Percentiles rank a stretch among this genome's conserved stretches.
Evolutionary conservation across 2,113 vertebrate genomes (phyloP).

Genomic region (Dipodomys merriami): DNA sequence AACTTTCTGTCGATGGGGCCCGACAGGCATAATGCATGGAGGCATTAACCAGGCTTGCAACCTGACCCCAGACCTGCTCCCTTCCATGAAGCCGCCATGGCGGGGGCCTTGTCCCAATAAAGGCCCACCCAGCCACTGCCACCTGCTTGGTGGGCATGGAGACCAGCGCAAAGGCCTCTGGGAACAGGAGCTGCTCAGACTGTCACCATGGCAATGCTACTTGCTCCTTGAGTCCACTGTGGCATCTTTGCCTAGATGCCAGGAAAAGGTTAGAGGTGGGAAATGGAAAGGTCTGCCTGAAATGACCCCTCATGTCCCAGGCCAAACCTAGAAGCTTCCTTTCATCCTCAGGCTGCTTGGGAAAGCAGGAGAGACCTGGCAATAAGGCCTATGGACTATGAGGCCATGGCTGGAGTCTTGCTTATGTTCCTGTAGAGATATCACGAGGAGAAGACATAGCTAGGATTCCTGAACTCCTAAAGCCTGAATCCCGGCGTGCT

Average conservation of each 20-base stretch:
- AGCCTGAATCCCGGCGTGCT: no score
- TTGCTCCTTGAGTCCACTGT: background rate
- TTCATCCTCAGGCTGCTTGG: background rate
- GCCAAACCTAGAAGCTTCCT: background rate
- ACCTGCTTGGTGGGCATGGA: background rate
- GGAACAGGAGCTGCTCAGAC: background rate
- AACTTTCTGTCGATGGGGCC: slow-evolving; percentile 81
- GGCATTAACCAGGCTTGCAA: slow-evolving; percentile 93
- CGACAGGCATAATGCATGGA: slow-evolving; percentile 91
- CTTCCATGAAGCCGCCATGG: slow-evolving; percentile 35
- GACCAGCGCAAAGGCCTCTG: background rate
- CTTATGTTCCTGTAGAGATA: background rate
- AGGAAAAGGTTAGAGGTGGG: background rate
- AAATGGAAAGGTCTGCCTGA: background rate
- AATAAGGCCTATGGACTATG: background rate
- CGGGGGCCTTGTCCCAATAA: slow-evolving; percentile 74
- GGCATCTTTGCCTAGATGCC: background rate
- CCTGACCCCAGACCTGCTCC: slow-evolving; percentile 83
- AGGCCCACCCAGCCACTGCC: background rate
- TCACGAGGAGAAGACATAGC: no score
- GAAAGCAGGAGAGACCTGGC: background rate
- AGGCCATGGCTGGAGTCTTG: background rate
- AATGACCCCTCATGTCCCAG: background rate
- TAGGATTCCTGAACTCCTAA: no score
- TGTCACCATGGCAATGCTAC: background rate